These are phyloP conservation scores for Bradypodion pumilum DNA, from an alignment of 2,797 vertebrate species.

Conservation along the genomic window DNA sequence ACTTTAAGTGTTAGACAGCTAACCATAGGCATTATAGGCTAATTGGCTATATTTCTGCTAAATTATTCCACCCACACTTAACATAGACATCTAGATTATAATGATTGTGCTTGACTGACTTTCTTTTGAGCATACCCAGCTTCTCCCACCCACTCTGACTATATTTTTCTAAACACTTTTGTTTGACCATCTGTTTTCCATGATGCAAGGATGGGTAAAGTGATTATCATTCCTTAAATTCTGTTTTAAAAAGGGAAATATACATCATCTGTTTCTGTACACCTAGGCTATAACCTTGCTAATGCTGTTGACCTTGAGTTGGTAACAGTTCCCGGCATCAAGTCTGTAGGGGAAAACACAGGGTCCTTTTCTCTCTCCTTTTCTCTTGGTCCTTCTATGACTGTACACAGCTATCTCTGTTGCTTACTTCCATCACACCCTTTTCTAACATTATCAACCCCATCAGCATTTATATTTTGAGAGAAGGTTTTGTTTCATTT, in stretches of 20 bases:
- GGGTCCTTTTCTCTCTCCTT: not conserved
- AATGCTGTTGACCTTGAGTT: not conserved
- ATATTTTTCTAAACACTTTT: not conserved
- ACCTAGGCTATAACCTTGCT: not conserved
- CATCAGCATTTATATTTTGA: not conserved
- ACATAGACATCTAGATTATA: not conserved
- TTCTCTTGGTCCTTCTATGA: not conserved
- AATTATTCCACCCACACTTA: not conserved
- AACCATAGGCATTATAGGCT: not conserved
- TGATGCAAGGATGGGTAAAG: not conserved
- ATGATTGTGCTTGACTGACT: not conserved
- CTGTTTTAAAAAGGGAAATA: not conserved
- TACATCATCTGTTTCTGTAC: not conserved
- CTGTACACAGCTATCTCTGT: conserved; percentile 3
- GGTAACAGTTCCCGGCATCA: not conserved
- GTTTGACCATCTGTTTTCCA: not conserved
- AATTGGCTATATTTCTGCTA: not conserved
- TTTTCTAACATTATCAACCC: not conserved
- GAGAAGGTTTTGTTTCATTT: not conserved
- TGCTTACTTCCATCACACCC: not conserved
- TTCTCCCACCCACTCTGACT: not conserved
- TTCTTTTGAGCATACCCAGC: not conserved
- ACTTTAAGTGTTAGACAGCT: not conserved
- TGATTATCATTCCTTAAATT: no score
- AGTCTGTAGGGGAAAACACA: not conserved